Percentiles rank a stretch among this genome's conserved stretches.
These are phyloP conservation scores for Drosophila prosaltans DNA, from an alignment of 1,140 invertebrate species.

Conservation along the genomic window DNA sequence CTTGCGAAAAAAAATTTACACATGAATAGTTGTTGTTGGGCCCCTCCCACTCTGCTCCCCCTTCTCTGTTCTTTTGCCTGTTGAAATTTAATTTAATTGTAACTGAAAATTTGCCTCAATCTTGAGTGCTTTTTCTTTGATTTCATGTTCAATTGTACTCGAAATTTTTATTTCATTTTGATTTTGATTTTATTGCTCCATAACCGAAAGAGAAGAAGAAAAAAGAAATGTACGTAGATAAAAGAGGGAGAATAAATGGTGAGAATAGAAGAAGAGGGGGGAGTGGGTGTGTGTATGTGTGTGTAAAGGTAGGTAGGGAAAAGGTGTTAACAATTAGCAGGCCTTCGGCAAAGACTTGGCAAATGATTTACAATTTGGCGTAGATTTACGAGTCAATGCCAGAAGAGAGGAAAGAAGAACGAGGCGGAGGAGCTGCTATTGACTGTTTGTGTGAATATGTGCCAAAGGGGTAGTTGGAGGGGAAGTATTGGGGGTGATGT, in stretches of 20 bases:
- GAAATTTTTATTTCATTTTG: conserved; percentile 74
- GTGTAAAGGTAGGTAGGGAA: neutral
- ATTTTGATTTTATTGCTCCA: conserved; percentile 60
- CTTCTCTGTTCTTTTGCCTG: neutral
- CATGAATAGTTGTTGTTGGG: conserved; percentile 65
- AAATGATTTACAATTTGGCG: conserved; percentile 46
- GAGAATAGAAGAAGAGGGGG: neutral
- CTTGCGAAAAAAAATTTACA: conserved; percentile 64
- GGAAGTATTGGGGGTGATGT: neutral
- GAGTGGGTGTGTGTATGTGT: too few species aligned
- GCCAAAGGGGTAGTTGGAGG: too few species aligned
- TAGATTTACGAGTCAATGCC: conserved; percentile 28
- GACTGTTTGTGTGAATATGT: too few species aligned
- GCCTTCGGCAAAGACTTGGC: conserved; percentile 16
- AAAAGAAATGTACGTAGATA: neutral
- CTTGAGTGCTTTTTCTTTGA: conserved; percentile 39
- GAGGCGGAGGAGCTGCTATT: too few species aligned
- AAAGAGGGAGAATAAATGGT: neutral
- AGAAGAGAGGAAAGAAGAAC: neutral
- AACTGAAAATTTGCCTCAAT: conserved; percentile 45
- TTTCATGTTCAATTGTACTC: conserved; percentile 67
- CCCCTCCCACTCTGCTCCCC: conserved; percentile 8
- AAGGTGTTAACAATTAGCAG: conserved; percentile 52
- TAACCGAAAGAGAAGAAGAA: neutral
- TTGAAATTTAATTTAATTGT: conserved; percentile 76